These are phyloP conservation scores for Hypanus sabinus DNA, from an alignment of 2,113 vertebrate genomes.

Conservation along the genomic window DNA sequence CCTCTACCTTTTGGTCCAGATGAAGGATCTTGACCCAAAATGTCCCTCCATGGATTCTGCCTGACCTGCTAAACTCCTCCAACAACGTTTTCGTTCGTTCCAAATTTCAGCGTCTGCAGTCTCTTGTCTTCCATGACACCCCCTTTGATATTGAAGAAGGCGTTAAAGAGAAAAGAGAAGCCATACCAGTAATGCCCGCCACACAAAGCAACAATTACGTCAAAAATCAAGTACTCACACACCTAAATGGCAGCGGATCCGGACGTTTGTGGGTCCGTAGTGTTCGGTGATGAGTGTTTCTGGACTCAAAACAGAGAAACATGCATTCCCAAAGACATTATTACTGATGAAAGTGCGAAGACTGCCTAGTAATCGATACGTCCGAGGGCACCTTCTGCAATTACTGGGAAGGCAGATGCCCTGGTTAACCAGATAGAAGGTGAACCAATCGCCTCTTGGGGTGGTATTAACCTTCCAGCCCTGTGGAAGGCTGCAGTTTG, in stretches of 20 bases:
- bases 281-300: slow-evolving; percentile 85
- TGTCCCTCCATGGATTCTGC: too few species aligned
- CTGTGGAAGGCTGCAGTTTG: slow-evolving; percentile 74
- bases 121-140: too few species aligned
- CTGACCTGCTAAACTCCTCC: too few species aligned
- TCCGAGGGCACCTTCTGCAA: slow-evolving; percentile 85
- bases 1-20: too few species aligned
- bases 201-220: background rate
- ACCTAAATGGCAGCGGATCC: slow-evolving; percentile 91
- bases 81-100: too few species aligned
- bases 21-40: too few species aligned
- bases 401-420: slow-evolving; percentile 84
- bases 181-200: background rate
- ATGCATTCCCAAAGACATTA: slow-evolving; percentile 95
- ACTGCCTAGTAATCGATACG: slow-evolving; percentile 86
- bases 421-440: slow-evolving; percentile 93
- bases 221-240: slow-evolving; percentile 38
- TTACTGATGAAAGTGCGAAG: slow-evolving; percentile 94
- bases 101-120: too few species aligned
- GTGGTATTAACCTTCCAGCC: slow-evolving; percentile 91
- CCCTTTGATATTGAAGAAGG: background rate
- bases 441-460: slow-evolving; percentile 86
- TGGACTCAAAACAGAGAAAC: slow-evolving; percentile 86
- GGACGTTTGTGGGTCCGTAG: slow-evolving; percentile 92
- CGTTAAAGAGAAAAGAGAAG: background rate